phyloP scores from a whole-genome alignment of 2,797 vertebrate species.

The Phyllotis vaccarum region DNA sequence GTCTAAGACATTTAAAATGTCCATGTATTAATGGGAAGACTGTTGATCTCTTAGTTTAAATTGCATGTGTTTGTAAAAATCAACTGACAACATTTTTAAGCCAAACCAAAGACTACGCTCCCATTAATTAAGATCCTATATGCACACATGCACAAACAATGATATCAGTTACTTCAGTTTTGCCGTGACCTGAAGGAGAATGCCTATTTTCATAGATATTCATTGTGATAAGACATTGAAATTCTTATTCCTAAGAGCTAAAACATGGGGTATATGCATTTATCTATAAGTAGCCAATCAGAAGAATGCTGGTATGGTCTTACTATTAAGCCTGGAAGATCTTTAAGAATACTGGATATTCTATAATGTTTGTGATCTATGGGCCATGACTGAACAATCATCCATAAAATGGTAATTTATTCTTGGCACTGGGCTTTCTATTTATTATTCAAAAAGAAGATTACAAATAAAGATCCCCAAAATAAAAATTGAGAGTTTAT shows the following conservation, averaged over 20 bases:
- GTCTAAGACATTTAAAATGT: neutral
- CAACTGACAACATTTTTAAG: neutral
- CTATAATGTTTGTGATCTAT: neutral
- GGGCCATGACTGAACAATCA: neutral
- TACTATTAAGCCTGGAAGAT: neutral
- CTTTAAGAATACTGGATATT: neutral
- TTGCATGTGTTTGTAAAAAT: neutral
- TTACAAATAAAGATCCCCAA: neutral
- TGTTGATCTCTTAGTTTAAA: neutral
- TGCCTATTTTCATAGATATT: neutral
- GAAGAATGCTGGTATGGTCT: neutral
- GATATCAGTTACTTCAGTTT: neutral
- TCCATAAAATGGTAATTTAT: neutral
- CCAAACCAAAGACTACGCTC: neutral
- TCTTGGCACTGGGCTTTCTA: neutral
- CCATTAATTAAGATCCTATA: neutral
- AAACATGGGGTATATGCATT: neutral
- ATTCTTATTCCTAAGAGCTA: neutral
- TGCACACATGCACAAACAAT: neutral
- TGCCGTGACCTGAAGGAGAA: neutral
- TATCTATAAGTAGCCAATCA: neutral
- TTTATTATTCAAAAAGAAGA: neutral
- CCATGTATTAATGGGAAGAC: neutral
- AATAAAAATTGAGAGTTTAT: neutral
- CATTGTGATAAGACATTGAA: too few species aligned